Base-by-base conservation (phyloP, 2,113 vertebrate genomes). In the Progne subis region DNA sequence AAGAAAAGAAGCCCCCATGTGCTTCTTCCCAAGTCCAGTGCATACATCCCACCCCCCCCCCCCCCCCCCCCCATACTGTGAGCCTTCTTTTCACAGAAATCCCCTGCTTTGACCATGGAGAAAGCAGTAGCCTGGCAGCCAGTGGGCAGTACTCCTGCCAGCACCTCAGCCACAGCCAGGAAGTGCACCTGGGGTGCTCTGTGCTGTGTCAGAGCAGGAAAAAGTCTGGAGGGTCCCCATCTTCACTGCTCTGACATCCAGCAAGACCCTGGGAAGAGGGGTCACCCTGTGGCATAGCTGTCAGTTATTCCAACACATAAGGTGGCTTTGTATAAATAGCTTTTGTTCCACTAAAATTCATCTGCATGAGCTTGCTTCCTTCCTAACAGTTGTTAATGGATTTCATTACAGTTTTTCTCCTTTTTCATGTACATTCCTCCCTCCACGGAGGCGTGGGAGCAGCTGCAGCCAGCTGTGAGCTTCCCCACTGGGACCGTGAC, bases 381-480 rank as follows among this genome's bases (percentile, higher is more conserved):
- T 83, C 79, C 68, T 23, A 90, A 53, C 90, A 78, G 82, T 77
- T 91, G 82, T 53, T 83, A 92, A 80, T 61, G n/a, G 82, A 83
- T 95, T 94, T 70, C 64, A 60, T 79, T 63, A 71, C 21, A 19
- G 13, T 49, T 89, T 41, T 88, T 50, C 67, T 82, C 59, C 31
- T 69, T 86, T 94, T 75, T 59, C 44, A 55, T 8, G 43, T 2
- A 10, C 79, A 47, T 86, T 90, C 64, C 86, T 83, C 60, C 11
- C 46, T 89, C 50, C 5, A 26, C 0, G 1, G 86, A 94, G 44
- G 75, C 15, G 9, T 28, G 1, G 3, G 55, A 94, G 79, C 95
- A 96, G 94, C 92, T 88, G 95, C 91, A 94, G 82, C 55, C 95
- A 93, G 84, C 92, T 96, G 95, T 84, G 79, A 93, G 28, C 50